A percentile compares a stretch with the other conserved stretches of the same genome.
Conservation (phyloP, 1,140 invertebrate species). For the Meloidogyne exigua region DNA sequence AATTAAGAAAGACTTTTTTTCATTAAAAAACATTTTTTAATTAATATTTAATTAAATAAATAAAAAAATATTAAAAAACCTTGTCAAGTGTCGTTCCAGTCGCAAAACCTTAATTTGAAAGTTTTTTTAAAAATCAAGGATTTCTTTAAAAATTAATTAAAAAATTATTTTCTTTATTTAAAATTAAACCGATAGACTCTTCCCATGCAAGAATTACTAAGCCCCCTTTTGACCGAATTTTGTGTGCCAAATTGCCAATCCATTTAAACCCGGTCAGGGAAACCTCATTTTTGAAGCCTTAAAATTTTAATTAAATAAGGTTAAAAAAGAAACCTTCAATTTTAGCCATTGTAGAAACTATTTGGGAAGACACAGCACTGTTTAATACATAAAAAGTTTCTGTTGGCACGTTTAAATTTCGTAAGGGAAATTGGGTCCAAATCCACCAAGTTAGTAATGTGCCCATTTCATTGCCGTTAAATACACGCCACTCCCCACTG, state of each 20-base stretch:
- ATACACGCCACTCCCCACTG: constrained; percentile 81
- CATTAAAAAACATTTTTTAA: no score
- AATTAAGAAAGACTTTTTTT: no score
- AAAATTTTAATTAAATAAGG: neutral
- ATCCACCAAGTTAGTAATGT: constrained; percentile 93
- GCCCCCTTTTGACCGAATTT: constrained; percentile 70
- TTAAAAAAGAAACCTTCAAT: constrained; percentile 78
- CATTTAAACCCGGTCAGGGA: constrained; percentile 99
- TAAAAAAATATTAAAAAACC: neutral
- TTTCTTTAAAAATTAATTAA: neutral
- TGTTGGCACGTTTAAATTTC: constrained; percentile 40
- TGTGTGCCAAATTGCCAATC: constrained; percentile 87
- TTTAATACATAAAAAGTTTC: constrained; percentile 74
- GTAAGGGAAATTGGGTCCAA: constrained; percentile 69
- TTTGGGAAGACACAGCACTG: constrained; percentile 95
- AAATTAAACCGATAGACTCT: constrained; percentile 69
- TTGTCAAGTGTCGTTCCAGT: constrained; percentile 84
- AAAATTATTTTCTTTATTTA: neutral
- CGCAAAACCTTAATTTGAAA: constrained; percentile 74
- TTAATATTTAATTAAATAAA: no score
- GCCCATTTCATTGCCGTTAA: constrained; percentile 92
- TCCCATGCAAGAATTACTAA: constrained; percentile 88
- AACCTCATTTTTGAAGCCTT: constrained; percentile 70
- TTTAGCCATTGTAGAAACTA: constrained; percentile 79
- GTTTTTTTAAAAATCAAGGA: neutral